Evolutionary conservation across 1,140 invertebrate genomes (phyloP).

Genomic region (Lepidurus packardi): DNA sequence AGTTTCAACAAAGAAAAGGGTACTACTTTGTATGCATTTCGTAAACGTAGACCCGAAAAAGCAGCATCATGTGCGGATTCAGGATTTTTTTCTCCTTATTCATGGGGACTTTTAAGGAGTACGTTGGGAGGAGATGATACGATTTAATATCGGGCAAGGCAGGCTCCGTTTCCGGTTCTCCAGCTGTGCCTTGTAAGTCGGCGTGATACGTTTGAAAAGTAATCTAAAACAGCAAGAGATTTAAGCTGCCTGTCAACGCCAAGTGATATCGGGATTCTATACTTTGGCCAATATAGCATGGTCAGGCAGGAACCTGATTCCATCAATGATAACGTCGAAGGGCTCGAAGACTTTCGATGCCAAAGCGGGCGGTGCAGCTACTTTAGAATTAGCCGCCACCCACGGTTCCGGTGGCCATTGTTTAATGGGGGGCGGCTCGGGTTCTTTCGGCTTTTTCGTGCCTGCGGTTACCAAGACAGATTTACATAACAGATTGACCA

Average conservation of each 20-base stretch:
- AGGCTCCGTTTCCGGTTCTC: not conserved
- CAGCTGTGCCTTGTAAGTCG: not conserved
- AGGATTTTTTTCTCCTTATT: constrained; percentile 22
- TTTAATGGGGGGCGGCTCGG: not conserved
- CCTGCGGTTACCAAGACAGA: not conserved
- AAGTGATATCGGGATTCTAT: not conserved
- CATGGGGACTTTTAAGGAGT: constrained; percentile 3
- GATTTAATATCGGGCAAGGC: not conserved
- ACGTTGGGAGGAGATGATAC: not conserved
- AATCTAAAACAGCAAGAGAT: not conserved
- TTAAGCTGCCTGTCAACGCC: not conserved
- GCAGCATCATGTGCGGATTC: constrained; percentile 15
- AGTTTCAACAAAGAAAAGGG: not conserved
- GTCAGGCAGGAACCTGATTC: constrained; percentile 4
- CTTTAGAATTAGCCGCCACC: not conserved
- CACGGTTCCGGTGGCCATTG: constrained; percentile 2
- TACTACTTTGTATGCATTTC: constrained; percentile 8
- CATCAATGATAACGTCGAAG: constrained; percentile 5
- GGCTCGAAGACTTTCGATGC: not conserved
- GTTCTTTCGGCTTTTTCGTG: not conserved
- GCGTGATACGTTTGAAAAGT: not conserved
- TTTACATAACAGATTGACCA: not conserved
- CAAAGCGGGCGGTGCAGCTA: not conserved
- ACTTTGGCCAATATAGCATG: constrained; percentile 14
- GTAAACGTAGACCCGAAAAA: constrained; percentile 1